phyloP scores from a whole-genome alignment of 2,888 invertebrate species.

The Heliconius erato region DNA sequence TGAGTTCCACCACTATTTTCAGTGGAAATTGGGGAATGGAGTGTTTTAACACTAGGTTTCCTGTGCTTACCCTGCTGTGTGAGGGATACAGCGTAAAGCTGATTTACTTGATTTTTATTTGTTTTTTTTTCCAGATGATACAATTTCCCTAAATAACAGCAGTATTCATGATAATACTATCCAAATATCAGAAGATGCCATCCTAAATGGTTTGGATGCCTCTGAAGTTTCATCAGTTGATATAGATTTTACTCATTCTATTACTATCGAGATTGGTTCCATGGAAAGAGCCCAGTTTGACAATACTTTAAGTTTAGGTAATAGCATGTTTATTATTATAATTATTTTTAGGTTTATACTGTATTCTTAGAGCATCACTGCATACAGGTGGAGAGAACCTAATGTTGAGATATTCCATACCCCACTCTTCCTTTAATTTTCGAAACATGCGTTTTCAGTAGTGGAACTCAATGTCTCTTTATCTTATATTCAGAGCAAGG shows the following conservation, averaged over 20 bases:
- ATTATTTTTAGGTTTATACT: not conserved
- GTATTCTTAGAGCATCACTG: not conserved
- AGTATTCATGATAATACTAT: conserved; percentile 67
- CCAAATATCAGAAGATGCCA: conserved; percentile 78
- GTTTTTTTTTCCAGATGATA: conserved; percentile 66
- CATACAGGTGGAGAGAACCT: not conserved
- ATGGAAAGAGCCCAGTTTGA: conserved; percentile 75
- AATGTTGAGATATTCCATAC: not conserved
- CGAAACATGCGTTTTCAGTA: no score
- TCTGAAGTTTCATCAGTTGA: conserved; percentile 73
- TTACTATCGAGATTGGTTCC: conserved; percentile 79
- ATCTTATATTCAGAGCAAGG: no score
- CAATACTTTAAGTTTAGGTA: conserved; percentile 74
- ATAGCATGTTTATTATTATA: conserved; percentile 4
- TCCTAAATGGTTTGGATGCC: conserved; percentile 73
- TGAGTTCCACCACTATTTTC: no score
- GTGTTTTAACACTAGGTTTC: no score
- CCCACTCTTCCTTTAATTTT: no score
- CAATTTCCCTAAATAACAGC: conserved; percentile 63
- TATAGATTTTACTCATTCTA: conserved; percentile 73
- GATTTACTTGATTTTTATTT: not conserved
- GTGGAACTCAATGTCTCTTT: no score
- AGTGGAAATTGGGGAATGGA: no score
- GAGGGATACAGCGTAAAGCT: no score
- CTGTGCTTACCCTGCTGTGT: no score